Conservation (phyloP, 2,797 vertebrate species). For the Sebastolobus alascanus region DNA sequence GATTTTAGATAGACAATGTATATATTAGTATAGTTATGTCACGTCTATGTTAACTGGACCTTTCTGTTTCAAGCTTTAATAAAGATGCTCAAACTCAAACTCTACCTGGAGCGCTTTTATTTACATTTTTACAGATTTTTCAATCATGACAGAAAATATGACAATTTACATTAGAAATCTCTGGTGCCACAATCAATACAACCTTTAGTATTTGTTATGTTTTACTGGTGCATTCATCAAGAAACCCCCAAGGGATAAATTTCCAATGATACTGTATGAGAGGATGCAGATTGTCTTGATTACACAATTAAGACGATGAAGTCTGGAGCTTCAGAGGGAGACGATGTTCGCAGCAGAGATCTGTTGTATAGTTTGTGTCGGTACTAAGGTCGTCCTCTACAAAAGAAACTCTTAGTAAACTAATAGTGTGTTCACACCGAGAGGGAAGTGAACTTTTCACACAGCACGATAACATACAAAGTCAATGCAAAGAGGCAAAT, state of each 20-base stretch:
- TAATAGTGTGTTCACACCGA: too few species aligned
- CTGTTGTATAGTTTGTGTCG: too few species aligned
- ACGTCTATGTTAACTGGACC: neutral
- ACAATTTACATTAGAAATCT: neutral
- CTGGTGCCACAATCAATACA: neutral
- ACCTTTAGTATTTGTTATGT: neutral
- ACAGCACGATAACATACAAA: too few species aligned
- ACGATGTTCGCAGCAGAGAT: too few species aligned
- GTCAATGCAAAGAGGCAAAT: too few species aligned
- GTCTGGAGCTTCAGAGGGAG: too few species aligned
- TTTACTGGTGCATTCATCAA: neutral
- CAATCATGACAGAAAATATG: neutral
- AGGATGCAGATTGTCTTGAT: too few species aligned
- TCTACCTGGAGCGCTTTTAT: neutral
- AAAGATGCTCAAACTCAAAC: conserved; percentile 19
- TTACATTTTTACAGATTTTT: neutral
- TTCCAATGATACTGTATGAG: neutral
- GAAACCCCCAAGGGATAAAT: neutral
- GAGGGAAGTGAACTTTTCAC: too few species aligned
- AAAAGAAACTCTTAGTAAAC: too few species aligned
- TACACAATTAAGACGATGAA: too few species aligned
- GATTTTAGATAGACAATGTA: neutral
- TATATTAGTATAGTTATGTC: neutral
- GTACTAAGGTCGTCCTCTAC: too few species aligned
- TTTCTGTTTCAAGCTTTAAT: conserved; percentile 9